Conservation (phyloP, 2,113 vertebrate genomes). For the Anser cygnoides region DNA sequence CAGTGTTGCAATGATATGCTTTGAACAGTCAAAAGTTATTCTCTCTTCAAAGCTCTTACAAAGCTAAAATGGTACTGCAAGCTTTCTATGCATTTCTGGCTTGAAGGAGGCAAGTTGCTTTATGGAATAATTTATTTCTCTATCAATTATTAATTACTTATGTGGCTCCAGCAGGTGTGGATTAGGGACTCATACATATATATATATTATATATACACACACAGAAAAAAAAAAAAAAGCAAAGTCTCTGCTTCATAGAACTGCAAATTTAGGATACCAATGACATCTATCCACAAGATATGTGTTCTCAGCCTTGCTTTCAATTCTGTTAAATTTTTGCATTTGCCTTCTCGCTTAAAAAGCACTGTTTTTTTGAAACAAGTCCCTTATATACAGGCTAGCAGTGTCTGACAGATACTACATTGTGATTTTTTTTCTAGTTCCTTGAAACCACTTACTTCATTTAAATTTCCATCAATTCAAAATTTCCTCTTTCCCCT, state of each 20-base stretch:
- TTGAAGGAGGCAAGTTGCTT: not conserved
- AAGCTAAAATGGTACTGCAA: not conserved
- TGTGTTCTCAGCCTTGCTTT: not conserved
- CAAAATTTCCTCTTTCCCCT: slow-evolving; percentile 14
- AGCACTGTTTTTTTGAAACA: not conserved
- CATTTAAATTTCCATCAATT: slow-evolving; percentile 37
- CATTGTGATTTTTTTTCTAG: not conserved
- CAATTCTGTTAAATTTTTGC: not conserved
- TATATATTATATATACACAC: not conserved
- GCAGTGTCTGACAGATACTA: not conserved
- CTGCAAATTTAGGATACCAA: not conserved
- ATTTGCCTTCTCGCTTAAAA: not conserved
- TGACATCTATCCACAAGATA: not conserved
- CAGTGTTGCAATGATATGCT: not conserved
- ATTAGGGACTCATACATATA: not conserved
- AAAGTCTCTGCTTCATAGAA: not conserved
- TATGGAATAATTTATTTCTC: not conserved
- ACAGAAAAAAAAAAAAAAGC: not conserved
- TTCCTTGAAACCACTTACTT: slow-evolving; percentile 31
- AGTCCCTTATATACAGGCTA: not conserved
- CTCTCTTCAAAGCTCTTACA: not conserved
- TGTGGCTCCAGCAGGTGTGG: not conserved
- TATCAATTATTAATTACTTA: not conserved
- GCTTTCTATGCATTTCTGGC: not conserved
- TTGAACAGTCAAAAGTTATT: not conserved